These are phyloP conservation scores for Psettodes erumei DNA, from an alignment of 2,113 vertebrate species.

Conservation along the genomic window DNA sequence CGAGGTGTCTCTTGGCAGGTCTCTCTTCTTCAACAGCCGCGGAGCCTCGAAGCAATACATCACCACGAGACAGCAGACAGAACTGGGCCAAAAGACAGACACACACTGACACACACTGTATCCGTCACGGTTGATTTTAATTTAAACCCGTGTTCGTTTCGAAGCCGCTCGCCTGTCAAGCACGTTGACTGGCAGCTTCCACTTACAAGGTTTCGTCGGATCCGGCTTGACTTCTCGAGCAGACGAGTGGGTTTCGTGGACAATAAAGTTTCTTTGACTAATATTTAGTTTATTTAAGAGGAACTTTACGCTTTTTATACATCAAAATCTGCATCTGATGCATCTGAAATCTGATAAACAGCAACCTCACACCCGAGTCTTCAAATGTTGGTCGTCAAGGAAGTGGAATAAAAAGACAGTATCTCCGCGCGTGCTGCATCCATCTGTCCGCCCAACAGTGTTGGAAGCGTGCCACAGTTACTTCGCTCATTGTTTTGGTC, in stretches of 20 bases:
- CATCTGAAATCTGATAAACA: too few relatives aligned
- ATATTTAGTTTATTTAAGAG: background rate
- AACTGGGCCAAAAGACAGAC: conserved; percentile 37
- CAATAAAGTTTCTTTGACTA: background rate
- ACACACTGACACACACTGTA: conserved; percentile 27
- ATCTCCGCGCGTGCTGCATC: too few relatives aligned
- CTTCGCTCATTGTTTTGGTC: too few relatives aligned
- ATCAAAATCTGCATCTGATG: too few relatives aligned
- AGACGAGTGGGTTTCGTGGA: background rate
- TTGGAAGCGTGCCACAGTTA: too few relatives aligned
- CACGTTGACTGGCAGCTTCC: background rate
- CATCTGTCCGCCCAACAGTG: too few relatives aligned
- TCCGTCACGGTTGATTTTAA: conserved; percentile 1
- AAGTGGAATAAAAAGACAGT: too few relatives aligned
- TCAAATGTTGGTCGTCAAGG: too few relatives aligned
- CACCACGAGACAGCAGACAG: conserved; percentile 25
- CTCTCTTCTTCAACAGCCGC: conserved; percentile 12
- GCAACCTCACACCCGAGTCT: too few relatives aligned
- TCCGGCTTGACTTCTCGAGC: background rate
- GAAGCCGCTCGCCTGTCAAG: conserved; percentile 5
- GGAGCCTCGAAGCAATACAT: conserved; percentile 45
- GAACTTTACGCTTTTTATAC: background rate
- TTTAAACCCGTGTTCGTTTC: background rate
- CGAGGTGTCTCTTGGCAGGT: conserved; percentile 41
- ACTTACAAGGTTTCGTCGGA: background rate